Conservation (phyloP, 1,140 invertebrate genomes). For the Lysiphlebus fabarum region DNA sequence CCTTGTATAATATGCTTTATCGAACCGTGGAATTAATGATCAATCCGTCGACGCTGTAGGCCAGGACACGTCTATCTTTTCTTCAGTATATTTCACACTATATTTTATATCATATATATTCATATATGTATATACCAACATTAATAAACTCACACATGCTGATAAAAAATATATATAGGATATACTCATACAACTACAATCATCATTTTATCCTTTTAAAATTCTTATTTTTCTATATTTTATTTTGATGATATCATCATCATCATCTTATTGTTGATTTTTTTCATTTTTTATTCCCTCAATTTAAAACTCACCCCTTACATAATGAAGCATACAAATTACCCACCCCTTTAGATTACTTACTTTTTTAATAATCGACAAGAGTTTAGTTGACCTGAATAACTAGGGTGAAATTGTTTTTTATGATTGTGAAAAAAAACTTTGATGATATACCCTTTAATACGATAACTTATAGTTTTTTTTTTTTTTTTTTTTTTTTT, state of each 20-base stretch:
- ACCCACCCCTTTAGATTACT: too few relatives aligned
- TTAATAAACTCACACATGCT: too few relatives aligned
- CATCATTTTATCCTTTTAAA: not conserved
- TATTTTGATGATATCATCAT: not conserved
- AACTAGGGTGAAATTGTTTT: not conserved
- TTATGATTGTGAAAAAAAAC: not conserved
- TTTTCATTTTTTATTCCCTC: slow-evolving; percentile 1
- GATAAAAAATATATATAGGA: too few relatives aligned
- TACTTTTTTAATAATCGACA: too few relatives aligned
- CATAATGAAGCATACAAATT: not conserved
- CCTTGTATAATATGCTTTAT: slow-evolving; percentile 25
- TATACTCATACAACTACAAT: not conserved
- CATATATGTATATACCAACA: too few relatives aligned
- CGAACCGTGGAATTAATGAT: slow-evolving; percentile 26
- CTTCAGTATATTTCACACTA: not conserved
- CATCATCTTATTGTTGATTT: not conserved
- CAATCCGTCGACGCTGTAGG: slow-evolving; percentile 20
- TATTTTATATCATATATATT: not conserved
- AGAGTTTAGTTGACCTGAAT: not conserved
- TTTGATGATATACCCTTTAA: not conserved
- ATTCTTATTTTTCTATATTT: not conserved
- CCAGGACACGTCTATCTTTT: slow-evolving; percentile 13
- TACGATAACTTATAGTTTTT: not conserved
- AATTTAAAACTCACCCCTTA: not conserved
- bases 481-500: not conserved